A percentile compares a stretch with the other conserved stretches of the same genome.
These are phyloP conservation scores for Campylorhamphus procurvoides DNA, from an alignment of 2,113 vertebrate genomes.

Conservation along the genomic window DNA sequence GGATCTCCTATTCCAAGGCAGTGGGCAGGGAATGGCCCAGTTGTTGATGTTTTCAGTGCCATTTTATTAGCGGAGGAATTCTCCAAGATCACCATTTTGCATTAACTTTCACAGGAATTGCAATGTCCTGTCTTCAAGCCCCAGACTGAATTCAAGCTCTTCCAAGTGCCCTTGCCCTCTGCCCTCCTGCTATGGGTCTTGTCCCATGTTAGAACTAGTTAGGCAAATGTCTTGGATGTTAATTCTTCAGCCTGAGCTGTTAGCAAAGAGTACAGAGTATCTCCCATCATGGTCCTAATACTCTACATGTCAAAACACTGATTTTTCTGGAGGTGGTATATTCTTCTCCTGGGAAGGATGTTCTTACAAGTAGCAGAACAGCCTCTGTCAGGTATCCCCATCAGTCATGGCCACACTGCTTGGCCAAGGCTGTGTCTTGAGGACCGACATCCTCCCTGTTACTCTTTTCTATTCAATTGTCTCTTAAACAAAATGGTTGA, in stretches of 20 bases:
- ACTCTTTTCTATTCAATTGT: not conserved
- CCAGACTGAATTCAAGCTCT: not conserved
- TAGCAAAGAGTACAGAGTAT: not conserved
- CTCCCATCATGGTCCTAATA: not conserved
- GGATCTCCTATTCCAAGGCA: not conserved
- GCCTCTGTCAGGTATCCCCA: not conserved
- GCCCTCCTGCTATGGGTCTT: not conserved
- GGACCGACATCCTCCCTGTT: not conserved
- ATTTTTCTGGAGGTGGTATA: no score
- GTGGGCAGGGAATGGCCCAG: not conserved
- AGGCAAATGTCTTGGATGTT: not conserved
- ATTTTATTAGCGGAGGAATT: not conserved
- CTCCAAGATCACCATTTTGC: not conserved
- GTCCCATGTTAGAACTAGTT: not conserved
- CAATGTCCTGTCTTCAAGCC: not conserved
- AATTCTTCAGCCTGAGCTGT: not conserved
- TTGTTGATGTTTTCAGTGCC: not conserved
- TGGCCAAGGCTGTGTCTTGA: not conserved
- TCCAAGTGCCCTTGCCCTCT: not conserved
- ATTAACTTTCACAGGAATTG: not conserved
- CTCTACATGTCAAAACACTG: not conserved
- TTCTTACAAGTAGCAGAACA: not conserved
- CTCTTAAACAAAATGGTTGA: not conserved
- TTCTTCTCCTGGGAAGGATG: not conserved
- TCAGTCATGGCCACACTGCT: not conserved